Evolutionary conservation across 2,888 invertebrate genomes (phyloP), one percentile per base, ranked within the genome.

Genomic region (Hirtodrosophila alboralis): DNA sequence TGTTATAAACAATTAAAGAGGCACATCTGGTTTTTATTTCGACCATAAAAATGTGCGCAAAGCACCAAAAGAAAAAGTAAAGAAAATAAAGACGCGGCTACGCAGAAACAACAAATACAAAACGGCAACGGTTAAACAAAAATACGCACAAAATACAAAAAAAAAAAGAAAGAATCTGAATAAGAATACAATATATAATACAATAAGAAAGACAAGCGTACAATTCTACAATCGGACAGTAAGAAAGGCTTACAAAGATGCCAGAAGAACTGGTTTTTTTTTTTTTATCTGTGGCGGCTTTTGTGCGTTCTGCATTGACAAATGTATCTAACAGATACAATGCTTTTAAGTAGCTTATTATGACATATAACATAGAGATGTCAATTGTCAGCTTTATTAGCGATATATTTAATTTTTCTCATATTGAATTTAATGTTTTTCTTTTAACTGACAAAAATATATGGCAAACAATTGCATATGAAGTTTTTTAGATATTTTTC

Each of bases 1-100:
- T 75, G 71, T 57, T 67, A 79, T 80, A 80, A 80, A 84, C 84
- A 80, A 80, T 80, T 77, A 54, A 41, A n/a, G n/a, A n/a, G 44
- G 47, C 71, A 60, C 81, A 77, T 75, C 75, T 80, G 75, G 58
- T 62, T 69, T 49, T 45, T n/a, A n/a, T n/a, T 23, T 38, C 31
- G 9, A 8, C 7, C 13, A 8, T 34, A 2, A 8, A n/a, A 30
- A 14, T 16, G 45, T 23, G 37, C n/a, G 12, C 9, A n/a, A n/a
- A n/a, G 38, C 8, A 8, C 23, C 41, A 7, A 30, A 14, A 34
- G 27, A 30, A 30, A 56, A 21, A 36, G 13, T n/a, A 26, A 12
- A 6, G n/a, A 10, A 3, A 26, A 27, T 8, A 49, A 43, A 23
- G n/a, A n/a, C n/a, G n/a, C n/a, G n/a, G n/a, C n/a, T n/a, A n/a